phyloP scores from a whole-genome alignment of 2,113 vertebrate genomes.

The Tychaedon coryphoeus region DNA sequence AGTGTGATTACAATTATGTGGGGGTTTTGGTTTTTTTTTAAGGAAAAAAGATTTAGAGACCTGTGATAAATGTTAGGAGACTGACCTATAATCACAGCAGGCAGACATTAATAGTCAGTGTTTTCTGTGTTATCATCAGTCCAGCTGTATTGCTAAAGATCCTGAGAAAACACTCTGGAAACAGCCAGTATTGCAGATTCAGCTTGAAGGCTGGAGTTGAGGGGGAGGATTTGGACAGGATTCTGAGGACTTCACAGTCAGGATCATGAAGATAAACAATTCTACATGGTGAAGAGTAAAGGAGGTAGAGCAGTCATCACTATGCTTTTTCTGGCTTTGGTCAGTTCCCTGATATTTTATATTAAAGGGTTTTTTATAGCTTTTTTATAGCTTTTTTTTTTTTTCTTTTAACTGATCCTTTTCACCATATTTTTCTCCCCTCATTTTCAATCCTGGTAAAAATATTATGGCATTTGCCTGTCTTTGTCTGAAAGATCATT shows the following conservation, averaged over 20 bases:
- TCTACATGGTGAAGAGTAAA: not conserved
- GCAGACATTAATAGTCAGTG: not conserved
- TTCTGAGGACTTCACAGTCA: not conserved
- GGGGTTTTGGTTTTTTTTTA: fast-evolving
- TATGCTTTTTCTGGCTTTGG: not conserved
- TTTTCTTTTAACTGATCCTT: not conserved
- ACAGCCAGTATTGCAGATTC: not conserved
- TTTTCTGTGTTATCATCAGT: not conserved
- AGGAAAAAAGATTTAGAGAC: not conserved
- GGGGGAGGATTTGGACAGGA: not conserved
- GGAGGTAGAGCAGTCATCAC: not conserved
- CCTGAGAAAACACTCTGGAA: not conserved
- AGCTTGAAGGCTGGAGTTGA: not conserved
- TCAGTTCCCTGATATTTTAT: not conserved
- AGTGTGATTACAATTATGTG: not conserved
- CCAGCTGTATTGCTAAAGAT: not conserved
- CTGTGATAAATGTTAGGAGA: not conserved
- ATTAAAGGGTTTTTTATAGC: not conserved
- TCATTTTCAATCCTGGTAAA: not conserved
- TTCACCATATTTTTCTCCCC: not conserved
- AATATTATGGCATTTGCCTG: not conserved
- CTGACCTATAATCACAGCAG: not conserved
- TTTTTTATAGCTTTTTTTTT: no score
- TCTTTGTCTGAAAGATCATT: not conserved
- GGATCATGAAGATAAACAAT: not conserved